Conservation (phyloP, 92 coral and sea anemone species). For the Blastomussa wellsi region DNA sequence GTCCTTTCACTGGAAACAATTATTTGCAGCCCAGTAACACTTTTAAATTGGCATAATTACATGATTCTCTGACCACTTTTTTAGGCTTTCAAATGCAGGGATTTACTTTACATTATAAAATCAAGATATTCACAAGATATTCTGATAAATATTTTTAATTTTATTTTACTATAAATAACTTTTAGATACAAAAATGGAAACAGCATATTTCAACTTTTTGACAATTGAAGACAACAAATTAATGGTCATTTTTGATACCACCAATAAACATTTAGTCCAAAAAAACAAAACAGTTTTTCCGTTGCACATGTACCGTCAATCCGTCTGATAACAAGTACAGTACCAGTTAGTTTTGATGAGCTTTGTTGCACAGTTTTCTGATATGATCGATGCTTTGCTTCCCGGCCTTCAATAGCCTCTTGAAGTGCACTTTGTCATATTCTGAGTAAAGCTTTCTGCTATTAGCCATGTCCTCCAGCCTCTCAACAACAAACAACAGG, state of each 20-base stretch:
- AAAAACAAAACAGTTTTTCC: background rate
- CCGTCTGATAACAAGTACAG: background rate
- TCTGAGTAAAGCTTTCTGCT: slow-evolving; percentile 28
- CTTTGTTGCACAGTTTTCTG: slow-evolving; percentile 22
- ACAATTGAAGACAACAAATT: background rate
- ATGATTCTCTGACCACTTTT: background rate
- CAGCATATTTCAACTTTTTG: background rate
- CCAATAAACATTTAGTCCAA: background rate
- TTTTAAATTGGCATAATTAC: background rate
- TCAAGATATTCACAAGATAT: background rate
- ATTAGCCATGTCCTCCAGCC: slow-evolving; percentile 48
- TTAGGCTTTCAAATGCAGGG: background rate
- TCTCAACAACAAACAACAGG: slow-evolving; percentile 50
- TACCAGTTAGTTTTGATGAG: background rate
- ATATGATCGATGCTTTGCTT: slow-evolving; percentile 42
- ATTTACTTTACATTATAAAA: background rate
- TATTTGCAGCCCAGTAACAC: too few relatives aligned
- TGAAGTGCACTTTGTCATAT: slow-evolving; percentile 20
- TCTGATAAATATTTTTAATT: background rate
- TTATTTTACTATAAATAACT: background rate
- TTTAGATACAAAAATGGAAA: background rate
- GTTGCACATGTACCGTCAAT: background rate
- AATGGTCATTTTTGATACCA: background rate
- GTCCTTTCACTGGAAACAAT: too few relatives aligned
- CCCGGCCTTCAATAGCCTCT: slow-evolving; percentile 43